Evolutionary conservation across 2,113 vertebrate genomes (phyloP), one percentile per base, ranked within the genome.

Genomic region (Uria aalge): DNA sequence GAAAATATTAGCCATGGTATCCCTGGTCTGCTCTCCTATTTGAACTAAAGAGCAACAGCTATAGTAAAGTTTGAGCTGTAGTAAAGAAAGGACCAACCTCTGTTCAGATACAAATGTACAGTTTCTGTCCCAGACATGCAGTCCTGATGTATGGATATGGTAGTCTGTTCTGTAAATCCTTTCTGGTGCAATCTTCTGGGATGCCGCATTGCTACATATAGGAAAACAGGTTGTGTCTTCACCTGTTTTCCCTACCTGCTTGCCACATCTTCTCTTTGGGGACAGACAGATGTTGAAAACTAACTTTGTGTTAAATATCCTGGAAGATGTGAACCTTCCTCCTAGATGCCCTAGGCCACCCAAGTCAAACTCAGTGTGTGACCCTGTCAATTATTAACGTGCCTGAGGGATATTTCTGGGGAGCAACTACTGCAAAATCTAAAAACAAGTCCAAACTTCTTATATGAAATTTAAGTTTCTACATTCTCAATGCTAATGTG

Each of bases 41-140:
- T 50, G 13, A 75, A 52, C 11, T 38, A 47, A 92, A 66, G 29
- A 76, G 3, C 12, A 80, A 34, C 8, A 38, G 15, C n/a, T 62
- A 7, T 23, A 77, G 40, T 20, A 77, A 63, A 63, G 21, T 7
- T 18, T 55, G 34, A 38, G 10, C 40, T 43, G 40, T 26, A 38
- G 36, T 38, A 62, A 38, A 38, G 24, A 27, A 62, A 62, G 17
- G n/a, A 71, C 11, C 10, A 68, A 4, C 12, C 10, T 57, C 26
- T 59, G 4, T 48, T 71, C 43, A 43, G 23, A 34, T 41, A 24
- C 10, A 80, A 69, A n/a, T 0, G 1, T 9, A 11, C 4, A 11
- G 6, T 45, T 93, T 59, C 30, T 73, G 15, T 53, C 45, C 34
- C 27, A 72, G 36, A 50, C 9, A 12, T 1, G 4, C 21, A 21